Conservation (phyloP, 2,888 invertebrate species). For the Junonia oenone region DNA sequence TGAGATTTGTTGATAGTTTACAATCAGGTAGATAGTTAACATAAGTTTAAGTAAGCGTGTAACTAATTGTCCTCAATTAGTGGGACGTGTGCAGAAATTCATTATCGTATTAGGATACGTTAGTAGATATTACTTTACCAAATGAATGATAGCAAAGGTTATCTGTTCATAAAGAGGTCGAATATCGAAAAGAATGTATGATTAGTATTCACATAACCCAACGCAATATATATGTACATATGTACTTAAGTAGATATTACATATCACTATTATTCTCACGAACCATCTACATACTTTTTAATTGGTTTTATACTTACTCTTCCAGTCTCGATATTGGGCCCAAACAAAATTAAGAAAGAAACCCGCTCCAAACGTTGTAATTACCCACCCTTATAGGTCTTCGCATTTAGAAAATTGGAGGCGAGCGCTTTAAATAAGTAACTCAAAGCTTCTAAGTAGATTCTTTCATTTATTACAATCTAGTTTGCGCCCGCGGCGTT, state of each 20-base stretch:
- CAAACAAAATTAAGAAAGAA: conserved; percentile 8
- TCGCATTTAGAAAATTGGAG: conserved; percentile 4
- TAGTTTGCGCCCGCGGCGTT: background rate
- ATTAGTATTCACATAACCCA: too few relatives aligned
- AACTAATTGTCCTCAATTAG: conserved; percentile 4
- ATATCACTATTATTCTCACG: too few relatives aligned
- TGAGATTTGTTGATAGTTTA: too few relatives aligned
- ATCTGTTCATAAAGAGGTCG: background rate
- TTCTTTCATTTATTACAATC: background rate
- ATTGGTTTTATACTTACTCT: background rate
- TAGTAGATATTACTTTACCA: background rate
- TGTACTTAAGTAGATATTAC: background rate
- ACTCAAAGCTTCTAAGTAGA: background rate
- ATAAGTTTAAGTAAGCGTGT: background rate
- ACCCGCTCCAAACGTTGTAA: conserved; percentile 14
- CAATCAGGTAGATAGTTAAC: background rate
- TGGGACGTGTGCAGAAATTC: conserved; percentile 4
- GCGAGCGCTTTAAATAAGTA: background rate
- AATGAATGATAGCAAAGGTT: background rate
- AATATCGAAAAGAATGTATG: background rate
- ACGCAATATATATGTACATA: too few relatives aligned
- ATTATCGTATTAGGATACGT: conserved; percentile 12
- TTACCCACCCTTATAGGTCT: conserved; percentile 15
- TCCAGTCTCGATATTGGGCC: background rate
- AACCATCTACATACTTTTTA: too few relatives aligned